Percentiles rank a stretch among this genome's conserved stretches.
Evolutionary conservation across 2,113 vertebrate species (phyloP).

Genomic region (Muntiacus muntjak): DNA sequence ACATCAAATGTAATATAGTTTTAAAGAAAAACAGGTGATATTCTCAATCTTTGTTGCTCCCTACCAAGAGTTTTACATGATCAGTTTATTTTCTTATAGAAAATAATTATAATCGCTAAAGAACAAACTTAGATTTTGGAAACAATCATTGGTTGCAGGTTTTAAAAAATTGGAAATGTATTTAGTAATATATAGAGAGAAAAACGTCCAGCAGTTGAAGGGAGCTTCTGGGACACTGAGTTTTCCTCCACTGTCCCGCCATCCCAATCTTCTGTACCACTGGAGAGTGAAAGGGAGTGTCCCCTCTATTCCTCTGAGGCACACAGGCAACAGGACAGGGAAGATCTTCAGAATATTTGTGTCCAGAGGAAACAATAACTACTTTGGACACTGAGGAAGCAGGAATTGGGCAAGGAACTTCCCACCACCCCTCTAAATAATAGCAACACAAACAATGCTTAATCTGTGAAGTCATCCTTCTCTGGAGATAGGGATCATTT

Average conservation of each 20-base stretch:
- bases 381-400: constrained; percentile 6
- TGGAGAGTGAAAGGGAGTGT: neutral
- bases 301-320: neutral
- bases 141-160: neutral
- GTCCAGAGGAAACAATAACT: constrained; percentile 56
- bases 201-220: neutral
- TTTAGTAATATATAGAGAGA: neutral
- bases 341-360: constrained; percentile 39
- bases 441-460: neutral
- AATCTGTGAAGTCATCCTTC: neutral
- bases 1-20: neutral
- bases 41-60: neutral
- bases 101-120: neutral
- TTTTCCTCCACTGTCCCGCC: neutral
- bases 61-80: neutral
- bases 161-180: neutral
- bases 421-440: neutral
- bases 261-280: neutral
- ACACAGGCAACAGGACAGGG: neutral
- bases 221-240: neutral
- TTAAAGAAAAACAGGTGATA: neutral
- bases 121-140: neutral
- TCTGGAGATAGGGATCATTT: neutral
- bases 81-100: neutral
- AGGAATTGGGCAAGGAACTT: constrained; percentile 50